phyloP scores from a whole-genome alignment of 92 coral and sea anemone genomes.

The Actinernus sp. region DNA sequence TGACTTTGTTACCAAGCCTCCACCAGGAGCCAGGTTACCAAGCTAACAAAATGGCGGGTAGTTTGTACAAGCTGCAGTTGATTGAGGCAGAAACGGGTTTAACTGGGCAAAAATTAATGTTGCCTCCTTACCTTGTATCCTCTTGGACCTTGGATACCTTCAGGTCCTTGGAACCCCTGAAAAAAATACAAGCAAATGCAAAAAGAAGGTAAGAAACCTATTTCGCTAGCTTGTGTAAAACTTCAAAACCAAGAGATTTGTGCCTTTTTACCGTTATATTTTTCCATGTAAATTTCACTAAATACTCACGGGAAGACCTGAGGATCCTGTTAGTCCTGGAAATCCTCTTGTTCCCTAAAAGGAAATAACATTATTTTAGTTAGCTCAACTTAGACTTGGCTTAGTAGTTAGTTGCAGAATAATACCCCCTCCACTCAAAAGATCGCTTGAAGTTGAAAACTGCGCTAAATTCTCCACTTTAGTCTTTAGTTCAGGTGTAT shows the following conservation, averaged over 20 bases:
- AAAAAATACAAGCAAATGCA: slow-evolving; percentile 7
- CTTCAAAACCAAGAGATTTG: too few species aligned
- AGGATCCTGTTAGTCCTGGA: slow-evolving; percentile 59
- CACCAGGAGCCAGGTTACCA: slow-evolving; percentile 13
- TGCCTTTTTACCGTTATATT: too few species aligned
- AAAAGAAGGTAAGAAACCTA: slow-evolving; percentile 3
- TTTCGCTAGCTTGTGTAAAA: too few species aligned
- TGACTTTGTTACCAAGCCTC: slow-evolving; percentile 52
- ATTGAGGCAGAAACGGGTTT: not conserved
- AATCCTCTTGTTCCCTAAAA: slow-evolving; percentile 77
- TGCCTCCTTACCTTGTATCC: slow-evolving; percentile 79
- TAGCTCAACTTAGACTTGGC: too few species aligned
- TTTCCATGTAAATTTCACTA: too few species aligned
- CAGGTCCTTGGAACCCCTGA: slow-evolving; percentile 91
- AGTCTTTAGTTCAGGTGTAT: too few species aligned
- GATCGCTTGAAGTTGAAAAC: too few species aligned
- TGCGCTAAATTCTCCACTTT: too few species aligned
- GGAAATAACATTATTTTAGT: too few species aligned
- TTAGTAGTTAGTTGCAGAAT: too few species aligned
- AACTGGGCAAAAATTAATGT: not conserved
- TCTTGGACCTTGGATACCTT: slow-evolving; percentile 89
- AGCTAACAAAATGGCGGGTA: slow-evolving; percentile 31
- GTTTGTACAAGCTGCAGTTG: not conserved
- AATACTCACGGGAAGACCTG: slow-evolving; percentile 37
- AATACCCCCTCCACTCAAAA: too few species aligned